phyloP scores from a whole-genome alignment of 2,797 vertebrate species.

The Epinephelus malabaricus region DNA sequence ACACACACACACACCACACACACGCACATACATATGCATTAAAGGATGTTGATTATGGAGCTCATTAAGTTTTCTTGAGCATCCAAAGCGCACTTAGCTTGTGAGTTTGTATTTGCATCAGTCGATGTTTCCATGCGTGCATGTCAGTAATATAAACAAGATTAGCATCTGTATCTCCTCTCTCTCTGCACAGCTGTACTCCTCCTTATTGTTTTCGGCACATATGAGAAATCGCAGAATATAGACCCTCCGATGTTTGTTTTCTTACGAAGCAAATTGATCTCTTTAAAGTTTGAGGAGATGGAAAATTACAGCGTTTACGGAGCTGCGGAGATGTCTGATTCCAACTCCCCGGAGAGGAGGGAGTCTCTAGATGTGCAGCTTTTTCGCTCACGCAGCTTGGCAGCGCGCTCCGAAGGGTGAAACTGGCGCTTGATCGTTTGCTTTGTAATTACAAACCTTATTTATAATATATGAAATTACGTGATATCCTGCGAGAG shows the following conservation, averaged over 20 bases:
- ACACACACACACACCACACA: background rate
- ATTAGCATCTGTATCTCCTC: conserved; percentile 29
- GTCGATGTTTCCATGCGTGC: conserved; percentile 10
- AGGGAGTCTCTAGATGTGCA: conserved; percentile 29
- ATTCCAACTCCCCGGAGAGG: conserved; percentile 29
- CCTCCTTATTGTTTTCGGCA: conserved; percentile 24
- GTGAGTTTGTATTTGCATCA: conserved; percentile 11
- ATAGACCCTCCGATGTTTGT: conserved; percentile 38
- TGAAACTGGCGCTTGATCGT: conserved; percentile 22
- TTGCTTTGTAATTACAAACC: conserved; percentile 53
- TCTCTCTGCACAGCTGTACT: conserved; percentile 7
- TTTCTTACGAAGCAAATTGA: conserved; percentile 52
- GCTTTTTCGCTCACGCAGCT: conserved; percentile 38
- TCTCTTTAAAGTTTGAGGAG: conserved; percentile 55
- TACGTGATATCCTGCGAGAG: conserved; percentile 28
- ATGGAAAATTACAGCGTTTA: conserved; percentile 54
- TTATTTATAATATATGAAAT: conserved; percentile 54
- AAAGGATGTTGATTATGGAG: conserved; percentile 30
- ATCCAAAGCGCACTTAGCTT: conserved; percentile 9
- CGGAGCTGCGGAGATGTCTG: conserved; percentile 50
- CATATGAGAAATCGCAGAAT: conserved; percentile 39
- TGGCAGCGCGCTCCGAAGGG: conserved; percentile 19
- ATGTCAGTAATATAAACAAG: conserved; percentile 6
- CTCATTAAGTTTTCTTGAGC: conserved; percentile 43
- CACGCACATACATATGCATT: background rate